A percentile compares a stretch with the other conserved stretches of the same genome.
These are phyloP conservation scores for Ophiodon elongatus DNA, from an alignment of 2,113 vertebrate genomes.

Conservation along the genomic window DNA sequence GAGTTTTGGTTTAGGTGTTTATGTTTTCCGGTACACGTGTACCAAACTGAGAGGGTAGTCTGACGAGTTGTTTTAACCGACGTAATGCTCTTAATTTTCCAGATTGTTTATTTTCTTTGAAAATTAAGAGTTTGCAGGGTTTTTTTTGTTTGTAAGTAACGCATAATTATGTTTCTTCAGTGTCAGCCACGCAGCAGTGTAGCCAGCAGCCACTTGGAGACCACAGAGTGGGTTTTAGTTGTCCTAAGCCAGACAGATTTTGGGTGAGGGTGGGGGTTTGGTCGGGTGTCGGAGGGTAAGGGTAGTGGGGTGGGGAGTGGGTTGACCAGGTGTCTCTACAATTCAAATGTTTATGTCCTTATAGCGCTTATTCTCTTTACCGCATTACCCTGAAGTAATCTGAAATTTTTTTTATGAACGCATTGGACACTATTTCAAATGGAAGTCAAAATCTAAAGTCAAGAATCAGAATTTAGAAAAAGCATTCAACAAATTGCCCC, in stretches of 20 bases:
- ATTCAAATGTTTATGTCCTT: slow-evolving; percentile 69
- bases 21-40: slow-evolving; percentile 70
- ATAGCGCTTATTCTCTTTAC: slow-evolving; percentile 66
- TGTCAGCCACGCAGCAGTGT: slow-evolving; percentile 61
- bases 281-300: slow-evolving; percentile 40
- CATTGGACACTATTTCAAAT: slow-evolving; percentile 55
- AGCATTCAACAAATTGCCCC: not conserved
- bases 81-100: slow-evolving; percentile 81
- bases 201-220: slow-evolving; percentile 70
- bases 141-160: slow-evolving; percentile 69
- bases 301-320: slow-evolving; percentile 41
- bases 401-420: slow-evolving; percentile 47
- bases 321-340: slow-evolving; percentile 72
- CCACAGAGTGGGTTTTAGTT: slow-evolving; percentile 66
- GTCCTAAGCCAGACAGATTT: slow-evolving; percentile 67
- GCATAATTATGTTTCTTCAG: slow-evolving; percentile 66
- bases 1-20: slow-evolving; percentile 66
- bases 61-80: slow-evolving; percentile 76
- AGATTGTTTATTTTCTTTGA: slow-evolving; percentile 76
- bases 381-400: slow-evolving; percentile 52
- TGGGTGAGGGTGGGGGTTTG: slow-evolving; percentile 33
- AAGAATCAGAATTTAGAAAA: slow-evolving; percentile 58
- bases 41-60: slow-evolving; percentile 72
- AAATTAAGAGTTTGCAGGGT: slow-evolving; percentile 68
- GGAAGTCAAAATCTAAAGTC: slow-evolving; percentile 37